Percentiles rank a stretch among this genome's conserved stretches.
phyloP scores from a whole-genome alignment of 2,113 vertebrate genomes.

The Xiphorhynchus elegans region DNA sequence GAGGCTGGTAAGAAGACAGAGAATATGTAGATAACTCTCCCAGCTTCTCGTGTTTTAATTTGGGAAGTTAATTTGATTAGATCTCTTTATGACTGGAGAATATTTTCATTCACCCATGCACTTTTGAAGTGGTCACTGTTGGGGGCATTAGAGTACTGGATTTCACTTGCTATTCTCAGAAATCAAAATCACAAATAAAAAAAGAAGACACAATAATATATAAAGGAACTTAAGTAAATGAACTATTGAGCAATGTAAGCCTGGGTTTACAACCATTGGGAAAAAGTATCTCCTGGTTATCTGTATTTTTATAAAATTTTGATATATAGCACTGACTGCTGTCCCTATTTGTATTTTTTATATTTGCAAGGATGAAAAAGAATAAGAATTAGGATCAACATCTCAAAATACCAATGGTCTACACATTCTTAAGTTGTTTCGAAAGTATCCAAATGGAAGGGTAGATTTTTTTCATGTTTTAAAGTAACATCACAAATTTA shows the following conservation, averaged over 20 bases:
- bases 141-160: not conserved
- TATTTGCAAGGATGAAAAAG: not conserved
- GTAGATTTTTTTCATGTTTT: not conserved
- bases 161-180: not conserved
- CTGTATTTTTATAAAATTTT: not conserved
- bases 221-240: not conserved
- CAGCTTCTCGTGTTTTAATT: not conserved
- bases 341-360: not conserved
- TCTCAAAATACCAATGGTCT: not conserved
- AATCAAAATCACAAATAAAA: not conserved
- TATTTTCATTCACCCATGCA: not conserved
- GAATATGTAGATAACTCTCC: not conserved
- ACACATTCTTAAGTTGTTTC: not conserved
- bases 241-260: not conserved
- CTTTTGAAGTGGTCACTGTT: not conserved
- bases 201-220: not conserved
- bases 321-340: not conserved
- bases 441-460: not conserved
- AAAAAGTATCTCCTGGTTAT: not conserved
- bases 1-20: not conserved
- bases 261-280: not conserved
- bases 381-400: not conserved
- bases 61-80: not conserved
- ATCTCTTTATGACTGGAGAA: not conserved
- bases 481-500: not conserved